Evolutionary conservation across 2,797 vertebrate species (phyloP).

Genomic region (Podarcis lilfordi): DNA sequence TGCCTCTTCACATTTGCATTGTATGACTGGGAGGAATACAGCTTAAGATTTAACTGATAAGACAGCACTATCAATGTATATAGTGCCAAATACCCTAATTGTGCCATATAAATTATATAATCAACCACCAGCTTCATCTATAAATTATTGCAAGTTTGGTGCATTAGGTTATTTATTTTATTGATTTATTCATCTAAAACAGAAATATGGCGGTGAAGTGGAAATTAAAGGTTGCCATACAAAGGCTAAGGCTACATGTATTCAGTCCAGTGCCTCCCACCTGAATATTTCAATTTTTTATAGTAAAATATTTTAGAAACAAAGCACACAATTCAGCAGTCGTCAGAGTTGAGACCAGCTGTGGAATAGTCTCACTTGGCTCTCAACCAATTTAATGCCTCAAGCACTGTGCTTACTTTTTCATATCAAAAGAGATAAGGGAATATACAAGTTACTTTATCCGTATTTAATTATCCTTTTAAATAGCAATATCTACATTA

Average conservation of each 20-base stretch:
- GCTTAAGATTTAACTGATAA: neutral
- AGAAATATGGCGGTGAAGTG: neutral
- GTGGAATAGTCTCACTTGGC: slow-evolving; percentile 36
- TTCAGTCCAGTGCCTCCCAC: slow-evolving; percentile 40
- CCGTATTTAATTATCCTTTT: slow-evolving; percentile 43
- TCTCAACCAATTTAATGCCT: slow-evolving; percentile 49
- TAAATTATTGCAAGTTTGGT: neutral
- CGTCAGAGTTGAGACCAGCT: slow-evolving; percentile 29
- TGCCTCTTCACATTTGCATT: neutral
- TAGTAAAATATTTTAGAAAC: slow-evolving; percentile 45
- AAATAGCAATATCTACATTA: slow-evolving; percentile 62
- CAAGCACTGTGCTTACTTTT: slow-evolving; percentile 51
- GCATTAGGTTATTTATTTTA: neutral
- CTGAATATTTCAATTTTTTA: neutral
- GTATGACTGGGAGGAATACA: neutral
- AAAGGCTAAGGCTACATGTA: slow-evolving; percentile 25
- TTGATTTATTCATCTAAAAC: neutral
- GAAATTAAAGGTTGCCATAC: neutral
- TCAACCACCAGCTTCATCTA: too few relatives aligned
- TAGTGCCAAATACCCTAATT: neutral
- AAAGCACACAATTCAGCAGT: slow-evolving; percentile 42
- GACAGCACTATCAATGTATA: neutral
- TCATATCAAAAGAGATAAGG: slow-evolving; percentile 50
- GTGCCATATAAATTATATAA: neutral
- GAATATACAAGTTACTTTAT: slow-evolving; percentile 10